phyloP scores from a whole-genome alignment of 2,888 invertebrate genomes.

The Microchrysa polita region DNA sequence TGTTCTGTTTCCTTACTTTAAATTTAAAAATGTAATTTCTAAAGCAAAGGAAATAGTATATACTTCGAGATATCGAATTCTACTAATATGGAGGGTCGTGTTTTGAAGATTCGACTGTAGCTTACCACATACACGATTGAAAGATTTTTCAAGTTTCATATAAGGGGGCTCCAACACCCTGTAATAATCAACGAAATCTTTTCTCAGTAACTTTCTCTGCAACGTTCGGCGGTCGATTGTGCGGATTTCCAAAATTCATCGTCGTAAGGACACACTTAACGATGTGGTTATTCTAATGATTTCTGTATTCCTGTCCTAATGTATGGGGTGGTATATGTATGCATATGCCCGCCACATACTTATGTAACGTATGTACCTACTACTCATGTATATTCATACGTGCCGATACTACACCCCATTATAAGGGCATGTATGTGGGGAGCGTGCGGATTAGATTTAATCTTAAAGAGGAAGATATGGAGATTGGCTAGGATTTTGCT shows the following conservation, averaged over 20 bases:
- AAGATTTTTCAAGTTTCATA: background rate
- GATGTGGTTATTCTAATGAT: slow-evolving; percentile 36
- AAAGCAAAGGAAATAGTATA: too few relatives aligned
- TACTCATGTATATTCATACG: too few relatives aligned
- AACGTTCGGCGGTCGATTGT: too few relatives aligned
- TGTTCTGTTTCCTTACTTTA: too few relatives aligned
- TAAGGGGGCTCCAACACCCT: background rate
- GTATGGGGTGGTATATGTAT: background rate
- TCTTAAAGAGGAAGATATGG: background rate
- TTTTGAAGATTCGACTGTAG: too few relatives aligned
- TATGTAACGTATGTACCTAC: too few relatives aligned
- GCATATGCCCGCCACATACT: too few relatives aligned
- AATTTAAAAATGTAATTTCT: too few relatives aligned
- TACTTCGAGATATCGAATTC: too few relatives aligned
- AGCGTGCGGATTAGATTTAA: slow-evolving; percentile 14
- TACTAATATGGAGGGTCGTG: too few relatives aligned
- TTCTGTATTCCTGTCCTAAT: background rate
- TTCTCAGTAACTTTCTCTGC: too few relatives aligned
- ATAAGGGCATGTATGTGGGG: background rate
- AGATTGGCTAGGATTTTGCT: background rate
- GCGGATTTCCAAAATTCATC: background rate
- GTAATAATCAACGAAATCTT: background rate
- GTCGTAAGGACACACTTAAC: slow-evolving; percentile 34
- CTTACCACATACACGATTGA: too few relatives aligned
- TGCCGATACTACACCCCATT: background rate